Conservation (phyloP, 2,113 vertebrate species). For the Mustelus asterias region DNA sequence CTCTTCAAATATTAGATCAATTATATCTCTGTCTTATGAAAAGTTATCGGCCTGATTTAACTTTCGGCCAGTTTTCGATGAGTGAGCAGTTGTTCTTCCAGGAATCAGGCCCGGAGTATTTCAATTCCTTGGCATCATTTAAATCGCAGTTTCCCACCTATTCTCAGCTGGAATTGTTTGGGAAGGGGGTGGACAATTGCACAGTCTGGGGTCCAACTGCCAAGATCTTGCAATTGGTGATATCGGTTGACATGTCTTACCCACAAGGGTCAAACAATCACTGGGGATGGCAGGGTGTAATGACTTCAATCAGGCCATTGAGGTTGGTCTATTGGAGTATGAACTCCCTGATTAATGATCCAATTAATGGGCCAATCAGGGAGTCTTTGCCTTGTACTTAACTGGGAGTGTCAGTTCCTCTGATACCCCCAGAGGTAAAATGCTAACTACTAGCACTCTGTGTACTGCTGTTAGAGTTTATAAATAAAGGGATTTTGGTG, state of each 20-base stretch:
- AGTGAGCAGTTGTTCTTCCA: not conserved
- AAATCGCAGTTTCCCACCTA: not conserved
- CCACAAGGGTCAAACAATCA: no score
- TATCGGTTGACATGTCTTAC: not conserved
- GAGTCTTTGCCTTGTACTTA: no score
- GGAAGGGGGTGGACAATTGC: not conserved
- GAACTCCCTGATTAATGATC: no score
- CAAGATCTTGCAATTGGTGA: not conserved
- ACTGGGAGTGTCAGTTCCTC: no score
- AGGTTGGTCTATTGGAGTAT: no score
- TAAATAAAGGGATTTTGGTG: no score
- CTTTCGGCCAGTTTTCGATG: not conserved
- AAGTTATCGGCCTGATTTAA: not conserved
- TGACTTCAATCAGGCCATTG: no score
- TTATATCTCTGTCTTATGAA: not conserved
- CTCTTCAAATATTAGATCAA: not conserved
- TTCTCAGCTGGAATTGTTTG: not conserved
- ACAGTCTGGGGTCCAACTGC: not conserved
- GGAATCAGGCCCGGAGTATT: not conserved
- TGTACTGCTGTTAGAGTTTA: no score
- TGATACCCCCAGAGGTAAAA: no score
- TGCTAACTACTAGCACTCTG: no score
- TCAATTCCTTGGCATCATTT: not conserved
- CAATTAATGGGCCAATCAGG: no score
- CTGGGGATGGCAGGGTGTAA: no score